phyloP scores from a whole-genome alignment of 1,140 invertebrate genomes.

The Nymphalis io region DNA sequence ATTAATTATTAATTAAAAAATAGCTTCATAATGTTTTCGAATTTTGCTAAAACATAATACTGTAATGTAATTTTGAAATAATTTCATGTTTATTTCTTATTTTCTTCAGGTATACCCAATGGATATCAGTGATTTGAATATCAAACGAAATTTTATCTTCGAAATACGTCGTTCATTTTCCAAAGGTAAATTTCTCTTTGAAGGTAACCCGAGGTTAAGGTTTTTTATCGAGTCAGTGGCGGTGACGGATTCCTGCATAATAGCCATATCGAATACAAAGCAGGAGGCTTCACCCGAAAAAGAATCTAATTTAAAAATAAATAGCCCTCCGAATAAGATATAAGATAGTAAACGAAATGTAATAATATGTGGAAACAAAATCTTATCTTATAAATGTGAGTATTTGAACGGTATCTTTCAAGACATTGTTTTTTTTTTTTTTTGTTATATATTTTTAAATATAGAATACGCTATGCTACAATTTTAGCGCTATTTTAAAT shows the following conservation, averaged over 20 bases:
- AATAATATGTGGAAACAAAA: slow-evolving; percentile 32
- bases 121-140: slow-evolving; percentile 52
- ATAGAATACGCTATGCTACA: not conserved
- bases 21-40: too few relatives aligned
- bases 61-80: not conserved
- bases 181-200: slow-evolving; percentile 46
- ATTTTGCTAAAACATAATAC: not conserved
- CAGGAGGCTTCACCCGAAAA: slow-evolving; percentile 51
- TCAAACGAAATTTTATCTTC: slow-evolving; percentile 51
- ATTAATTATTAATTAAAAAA: too few relatives aligned
- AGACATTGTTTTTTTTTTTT: not conserved
- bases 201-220: slow-evolving; percentile 46
- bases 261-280: slow-evolving; percentile 58
- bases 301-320: slow-evolving; percentile 69
- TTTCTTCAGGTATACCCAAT: slow-evolving; percentile 39
- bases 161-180: slow-evolving; percentile 43
- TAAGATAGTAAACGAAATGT: slow-evolving; percentile 34
- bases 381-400: slow-evolving; percentile 4
- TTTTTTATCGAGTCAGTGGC: slow-evolving; percentile 42
- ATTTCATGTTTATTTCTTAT: slow-evolving; percentile 24
- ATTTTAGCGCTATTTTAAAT: not conserved
- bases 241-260: slow-evolving; percentile 57
- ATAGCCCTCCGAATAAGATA: slow-evolving; percentile 38
- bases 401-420: not conserved
- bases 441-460: not conserved